These are phyloP conservation scores for Mayetiola destructor DNA, from an alignment of 2,888 invertebrate species.

Conservation along the genomic window DNA sequence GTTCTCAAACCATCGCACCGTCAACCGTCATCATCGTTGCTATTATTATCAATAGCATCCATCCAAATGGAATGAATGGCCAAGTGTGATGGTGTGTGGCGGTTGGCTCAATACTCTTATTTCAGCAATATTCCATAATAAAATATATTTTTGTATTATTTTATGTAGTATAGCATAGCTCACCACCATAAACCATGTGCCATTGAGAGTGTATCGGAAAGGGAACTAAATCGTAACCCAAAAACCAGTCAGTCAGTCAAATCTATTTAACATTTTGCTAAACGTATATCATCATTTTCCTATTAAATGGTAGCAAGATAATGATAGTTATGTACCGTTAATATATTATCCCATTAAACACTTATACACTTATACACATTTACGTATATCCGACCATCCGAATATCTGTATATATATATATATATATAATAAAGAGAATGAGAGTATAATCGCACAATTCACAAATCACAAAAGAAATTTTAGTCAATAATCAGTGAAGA, in stretches of 20 bases:
- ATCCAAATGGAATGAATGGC: too few relatives aligned
- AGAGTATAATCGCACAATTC: too few relatives aligned
- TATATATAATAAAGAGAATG: too few relatives aligned
- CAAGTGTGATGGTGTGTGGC: too few relatives aligned
- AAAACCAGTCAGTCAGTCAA: background rate
- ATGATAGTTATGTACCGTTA: slow-evolving; percentile 10
- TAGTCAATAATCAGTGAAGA: too few relatives aligned
- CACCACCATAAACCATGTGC: background rate
- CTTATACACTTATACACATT: background rate
- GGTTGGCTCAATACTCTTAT: too few relatives aligned
- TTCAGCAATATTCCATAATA: too few relatives aligned
- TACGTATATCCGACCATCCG: too few relatives aligned
- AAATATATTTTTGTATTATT: too few relatives aligned
- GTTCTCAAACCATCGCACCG: background rate
- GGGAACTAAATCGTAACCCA: background rate
- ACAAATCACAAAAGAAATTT: too few relatives aligned
- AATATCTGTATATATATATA: too few relatives aligned
- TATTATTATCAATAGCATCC: background rate
- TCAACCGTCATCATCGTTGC: background rate
- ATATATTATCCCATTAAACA: slow-evolving; percentile 9
- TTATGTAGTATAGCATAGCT: too few relatives aligned
- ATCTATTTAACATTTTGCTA: slow-evolving; percentile 10
- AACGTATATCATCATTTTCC: slow-evolving; percentile 9
- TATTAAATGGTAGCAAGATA: slow-evolving; percentile 11
- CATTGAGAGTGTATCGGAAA: background rate